A percentile compares a stretch with the other conserved stretches of the same genome.
phyloP scores from a whole-genome alignment of 30 jellyfish, hydroid and myxozoan species.

The Cassiopea andromeda region DNA sequence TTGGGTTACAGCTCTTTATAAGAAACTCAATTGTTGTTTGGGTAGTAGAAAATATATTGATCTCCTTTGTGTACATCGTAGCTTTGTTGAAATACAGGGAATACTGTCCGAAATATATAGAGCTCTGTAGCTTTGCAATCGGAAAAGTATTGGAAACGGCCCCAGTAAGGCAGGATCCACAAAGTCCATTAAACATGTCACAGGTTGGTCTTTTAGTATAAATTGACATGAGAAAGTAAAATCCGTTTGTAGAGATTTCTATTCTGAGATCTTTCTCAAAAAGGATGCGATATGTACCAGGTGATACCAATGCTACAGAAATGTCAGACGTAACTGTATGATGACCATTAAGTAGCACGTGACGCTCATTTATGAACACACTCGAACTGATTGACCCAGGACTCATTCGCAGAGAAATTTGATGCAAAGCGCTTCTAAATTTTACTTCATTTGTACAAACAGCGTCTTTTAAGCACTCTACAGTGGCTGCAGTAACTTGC shows the following conservation, averaged over 20 bases:
- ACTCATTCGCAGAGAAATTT: slow-evolving; percentile 10
- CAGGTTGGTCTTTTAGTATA: slow-evolving; percentile 14
- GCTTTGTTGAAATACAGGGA: slow-evolving; percentile 50
- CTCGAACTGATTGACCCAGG: not conserved
- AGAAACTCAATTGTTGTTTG: slow-evolving; percentile 49
- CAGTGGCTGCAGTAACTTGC: slow-evolving; percentile 7
- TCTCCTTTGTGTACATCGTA: slow-evolving; percentile 36
- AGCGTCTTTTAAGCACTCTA: slow-evolving; percentile 25
- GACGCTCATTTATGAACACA: not conserved
- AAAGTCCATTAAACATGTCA: slow-evolving; percentile 21
- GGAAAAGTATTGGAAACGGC: not conserved
- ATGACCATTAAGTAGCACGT: not conserved
- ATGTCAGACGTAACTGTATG: not conserved
- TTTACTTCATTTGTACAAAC: slow-evolving; percentile 11
- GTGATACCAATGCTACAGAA: slow-evolving; percentile 25
- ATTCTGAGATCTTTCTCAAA: not conserved
- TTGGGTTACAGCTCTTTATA: slow-evolving; percentile 50
- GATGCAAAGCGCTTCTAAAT: not conserved
- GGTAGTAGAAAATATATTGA: slow-evolving; percentile 21
- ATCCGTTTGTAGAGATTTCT: slow-evolving; percentile 8
- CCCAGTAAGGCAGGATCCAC: slow-evolving; percentile 61
- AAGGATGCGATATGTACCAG: slow-evolving; percentile 26
- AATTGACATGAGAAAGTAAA: slow-evolving; percentile 21
- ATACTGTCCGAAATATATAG: slow-evolving; percentile 19
- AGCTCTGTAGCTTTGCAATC: not conserved